Evolutionary conservation across 2,888 invertebrate species (phyloP), one percentile per base, ranked within the genome.

Genomic region (Loripinus fragilis): DNA sequence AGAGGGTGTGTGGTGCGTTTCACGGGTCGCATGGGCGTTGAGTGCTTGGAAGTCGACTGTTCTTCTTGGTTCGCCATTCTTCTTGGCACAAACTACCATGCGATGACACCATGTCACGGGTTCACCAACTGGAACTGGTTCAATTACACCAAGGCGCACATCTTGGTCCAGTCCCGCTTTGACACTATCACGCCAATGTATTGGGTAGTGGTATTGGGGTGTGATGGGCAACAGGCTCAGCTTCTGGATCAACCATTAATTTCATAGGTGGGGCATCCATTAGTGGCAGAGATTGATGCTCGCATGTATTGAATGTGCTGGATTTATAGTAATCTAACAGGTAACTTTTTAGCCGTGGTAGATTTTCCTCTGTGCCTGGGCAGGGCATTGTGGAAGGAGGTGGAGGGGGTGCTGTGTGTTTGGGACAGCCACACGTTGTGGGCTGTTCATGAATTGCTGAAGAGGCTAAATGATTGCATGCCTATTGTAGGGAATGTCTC

Each of bases 1-100:
- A 3, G 84, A 86, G 38, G 75, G 83, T 10, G 83, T 86, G 76
- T 87, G 81, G 65, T 82, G 85, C 0, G 84, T 87, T 50, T 87
- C 86, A 1, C 86, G 35, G 0, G 66, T 65, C 0, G 83, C 84
- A 72, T 85, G 80, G 1, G 64, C 66, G 41, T 87, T 87, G 20
- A 83, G 79, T 3, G 85, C 50, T 48, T 87, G 87, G 28, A 87
- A 68, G 65, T 86, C 85, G 42, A 86, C 64, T 20, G 81, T 86
- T 12, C 83, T 72, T 0, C 85, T 17, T n/a, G 84, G 81, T n/a
- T 42, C 30, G 5, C 68, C 68, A n/a, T 15, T 48, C 41, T 71
- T n/a, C n/a, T n/a, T n/a, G n/a, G n/a, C n/a, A n/a, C n/a, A n/a
- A n/a, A n/a, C n/a, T n/a, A n/a, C n/a, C n/a, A n/a, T n/a, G n/a